Conservation (phyloP, 1,140 invertebrate species). For the Solenopsis fugax region DNA sequence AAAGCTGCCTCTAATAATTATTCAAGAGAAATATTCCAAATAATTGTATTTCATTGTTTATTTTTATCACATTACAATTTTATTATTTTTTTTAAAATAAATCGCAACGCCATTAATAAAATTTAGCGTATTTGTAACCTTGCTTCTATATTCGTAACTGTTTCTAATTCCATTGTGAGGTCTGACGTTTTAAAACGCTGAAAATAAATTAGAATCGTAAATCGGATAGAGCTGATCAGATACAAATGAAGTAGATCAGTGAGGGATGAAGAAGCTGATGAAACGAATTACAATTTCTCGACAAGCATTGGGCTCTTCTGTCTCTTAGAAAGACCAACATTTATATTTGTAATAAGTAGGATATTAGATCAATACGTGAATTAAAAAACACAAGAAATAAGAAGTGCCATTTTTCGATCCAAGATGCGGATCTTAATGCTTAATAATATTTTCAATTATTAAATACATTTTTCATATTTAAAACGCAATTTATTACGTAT, state of each 20-base stretch:
- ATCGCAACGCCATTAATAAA: neutral
- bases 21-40: neutral
- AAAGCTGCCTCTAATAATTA: neutral
- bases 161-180: neutral
- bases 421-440: no score
- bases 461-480: no score
- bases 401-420: no score
- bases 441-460: no score
- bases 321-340: constrained; percentile 15
- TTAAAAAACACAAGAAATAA: no score
- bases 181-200: neutral
- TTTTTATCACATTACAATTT: neutral
- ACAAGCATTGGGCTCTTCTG: neutral
- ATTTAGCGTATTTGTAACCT: neutral
- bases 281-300: neutral
- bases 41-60: neutral
- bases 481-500: no score
- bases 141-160: neutral
- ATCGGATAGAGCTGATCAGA: constrained; percentile 17
- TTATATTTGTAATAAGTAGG: neutral
- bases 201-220: constrained; percentile 4
- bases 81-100: neutral
- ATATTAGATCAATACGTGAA: no score
- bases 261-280: neutral
- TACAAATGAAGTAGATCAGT: constrained; percentile 44